Evolutionary conservation across 2,797 vertebrate species (phyloP).

Genomic region (Siniperca scherzeri): DNA sequence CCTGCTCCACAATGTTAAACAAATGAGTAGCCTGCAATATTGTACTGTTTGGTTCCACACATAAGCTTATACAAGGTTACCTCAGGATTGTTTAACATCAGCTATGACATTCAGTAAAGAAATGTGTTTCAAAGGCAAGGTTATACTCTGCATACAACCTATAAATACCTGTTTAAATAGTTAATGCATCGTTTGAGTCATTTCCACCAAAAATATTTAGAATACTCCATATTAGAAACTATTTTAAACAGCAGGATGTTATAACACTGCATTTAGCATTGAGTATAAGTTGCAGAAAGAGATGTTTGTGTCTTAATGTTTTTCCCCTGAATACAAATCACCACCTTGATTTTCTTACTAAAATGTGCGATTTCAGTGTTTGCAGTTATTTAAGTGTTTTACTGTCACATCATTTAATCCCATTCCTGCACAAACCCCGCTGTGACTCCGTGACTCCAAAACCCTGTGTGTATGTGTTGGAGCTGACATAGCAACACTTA

Average conservation of each 20-base stretch:
- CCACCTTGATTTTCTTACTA: neutral
- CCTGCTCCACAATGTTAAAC: conserved; percentile 26
- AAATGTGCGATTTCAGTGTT: neutral
- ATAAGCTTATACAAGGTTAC: conserved; percentile 13
- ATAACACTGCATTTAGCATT: neutral
- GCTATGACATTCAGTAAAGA: conserved; percentile 21
- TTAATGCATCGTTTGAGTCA: neutral
- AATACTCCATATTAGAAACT: neutral
- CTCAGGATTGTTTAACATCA: conserved; percentile 32
- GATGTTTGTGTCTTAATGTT: conserved; percentile 1
- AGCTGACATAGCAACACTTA: conserved; percentile 21
- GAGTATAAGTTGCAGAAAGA: neutral
- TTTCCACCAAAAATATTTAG: conserved; percentile 7
- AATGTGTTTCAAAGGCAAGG: conserved; percentile 11
- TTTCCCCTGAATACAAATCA: neutral
- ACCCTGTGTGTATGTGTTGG: neutral
- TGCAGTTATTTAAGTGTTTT: neutral
- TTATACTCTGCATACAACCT: neutral
- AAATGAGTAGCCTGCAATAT: conserved; percentile 24
- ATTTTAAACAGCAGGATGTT: neutral
- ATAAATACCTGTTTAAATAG: conserved; percentile 1
- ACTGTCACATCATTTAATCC: neutral
- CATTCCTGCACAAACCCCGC: neutral
- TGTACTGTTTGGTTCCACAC: conserved; percentile 34
- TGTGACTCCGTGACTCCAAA: neutral